These are phyloP conservation scores for Paraplagusia blochii DNA, from an alignment of 2,113 vertebrate species.

Conservation along the genomic window DNA sequence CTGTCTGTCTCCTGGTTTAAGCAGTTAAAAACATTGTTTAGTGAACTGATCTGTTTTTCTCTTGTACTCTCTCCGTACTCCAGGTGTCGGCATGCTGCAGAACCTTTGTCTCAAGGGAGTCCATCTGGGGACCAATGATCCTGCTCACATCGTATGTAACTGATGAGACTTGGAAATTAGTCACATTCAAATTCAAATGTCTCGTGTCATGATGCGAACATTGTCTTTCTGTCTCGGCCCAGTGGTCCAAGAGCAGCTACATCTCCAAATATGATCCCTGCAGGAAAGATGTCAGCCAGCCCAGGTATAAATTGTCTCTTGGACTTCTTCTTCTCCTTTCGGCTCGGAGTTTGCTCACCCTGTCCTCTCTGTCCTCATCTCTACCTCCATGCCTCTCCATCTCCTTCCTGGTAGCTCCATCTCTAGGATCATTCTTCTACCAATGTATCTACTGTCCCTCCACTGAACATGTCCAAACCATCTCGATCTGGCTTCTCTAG, in stretches of 20 bases:
- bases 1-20: no score
- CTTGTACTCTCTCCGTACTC: not conserved
- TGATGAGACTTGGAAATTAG: not conserved
- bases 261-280: conserved; percentile 32
- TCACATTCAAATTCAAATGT: not conserved
- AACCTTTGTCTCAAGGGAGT: conserved; percentile 70
- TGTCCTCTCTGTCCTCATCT: no score
- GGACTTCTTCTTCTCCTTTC: no score
- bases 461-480: no score
- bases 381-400: no score
- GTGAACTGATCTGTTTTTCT: no score
- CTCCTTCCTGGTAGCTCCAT: no score
- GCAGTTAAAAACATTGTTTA: no score
- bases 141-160: conserved; percentile 64
- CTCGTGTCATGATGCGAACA: not conserved
- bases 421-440: no score
- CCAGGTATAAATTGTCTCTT: conserved; percentile 24
- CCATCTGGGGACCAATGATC: conserved; percentile 69
- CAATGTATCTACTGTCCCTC: no score
- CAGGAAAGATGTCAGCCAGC: conserved; percentile 16
- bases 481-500: no score
- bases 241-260: conserved; percentile 63
- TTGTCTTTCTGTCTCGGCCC: not conserved
- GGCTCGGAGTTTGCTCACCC: no score
- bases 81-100: conserved; percentile 69